Evolutionary conservation across 2,113 vertebrate genomes (phyloP).

Genomic region (Vidua chalybeata): DNA sequence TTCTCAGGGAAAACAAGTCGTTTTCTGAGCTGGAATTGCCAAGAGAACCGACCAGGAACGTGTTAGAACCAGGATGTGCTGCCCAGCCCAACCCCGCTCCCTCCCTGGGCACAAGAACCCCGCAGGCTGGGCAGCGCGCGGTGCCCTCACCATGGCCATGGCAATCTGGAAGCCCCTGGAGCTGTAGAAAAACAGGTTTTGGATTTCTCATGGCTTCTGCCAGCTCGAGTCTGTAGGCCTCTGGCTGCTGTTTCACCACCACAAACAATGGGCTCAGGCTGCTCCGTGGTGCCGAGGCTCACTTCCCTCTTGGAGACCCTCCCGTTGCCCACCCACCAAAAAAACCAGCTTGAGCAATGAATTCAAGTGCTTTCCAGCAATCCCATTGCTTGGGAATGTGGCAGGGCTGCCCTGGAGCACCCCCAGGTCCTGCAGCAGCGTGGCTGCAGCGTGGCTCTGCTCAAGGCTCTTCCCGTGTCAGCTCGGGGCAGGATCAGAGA

Average conservation of each 20-base stretch:
- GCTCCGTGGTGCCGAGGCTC: background rate
- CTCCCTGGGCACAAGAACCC: background rate
- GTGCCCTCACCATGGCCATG: background rate
- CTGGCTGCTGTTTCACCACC: background rate
- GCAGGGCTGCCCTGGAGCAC: background rate
- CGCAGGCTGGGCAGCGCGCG: background rate
- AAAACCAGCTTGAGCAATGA: background rate
- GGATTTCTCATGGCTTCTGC: background rate
- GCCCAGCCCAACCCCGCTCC: background rate
- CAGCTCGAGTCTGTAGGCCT: background rate
- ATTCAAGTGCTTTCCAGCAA: background rate
- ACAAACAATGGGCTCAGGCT: background rate
- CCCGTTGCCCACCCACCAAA: background rate
- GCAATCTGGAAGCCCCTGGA: background rate
- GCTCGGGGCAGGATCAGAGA: background rate
- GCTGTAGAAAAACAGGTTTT: background rate
- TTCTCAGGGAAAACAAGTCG: background rate
- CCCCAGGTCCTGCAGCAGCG: background rate
- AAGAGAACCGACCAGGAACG: background rate
- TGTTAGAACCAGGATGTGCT: background rate
- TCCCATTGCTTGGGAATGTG: background rate
- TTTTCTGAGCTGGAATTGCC: background rate
- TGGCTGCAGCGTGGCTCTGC: background rate
- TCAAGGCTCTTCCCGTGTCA: background rate
- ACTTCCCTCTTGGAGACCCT: background rate